A percentile compares a stretch with the other conserved stretches of the same genome.
Conservation (phyloP, 2,888 invertebrate genomes). For the Brachylomia viminalis region DNA sequence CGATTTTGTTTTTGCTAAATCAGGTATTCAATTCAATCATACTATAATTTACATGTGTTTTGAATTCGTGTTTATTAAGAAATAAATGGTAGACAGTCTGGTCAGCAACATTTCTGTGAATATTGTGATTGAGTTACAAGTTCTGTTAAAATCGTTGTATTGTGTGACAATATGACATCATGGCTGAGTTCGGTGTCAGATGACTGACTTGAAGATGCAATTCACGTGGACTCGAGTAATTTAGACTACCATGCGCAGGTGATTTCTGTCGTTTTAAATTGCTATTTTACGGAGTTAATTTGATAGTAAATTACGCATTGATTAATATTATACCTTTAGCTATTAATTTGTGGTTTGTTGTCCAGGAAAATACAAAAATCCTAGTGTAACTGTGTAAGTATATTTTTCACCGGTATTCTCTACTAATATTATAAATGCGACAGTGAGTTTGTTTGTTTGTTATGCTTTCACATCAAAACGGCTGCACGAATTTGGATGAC, state of each 20-base stretch:
- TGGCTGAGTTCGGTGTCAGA: constrained; percentile 16
- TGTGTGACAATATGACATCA: constrained; percentile 51
- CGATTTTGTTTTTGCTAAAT: background rate
- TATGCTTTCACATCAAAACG: too few relatives aligned
- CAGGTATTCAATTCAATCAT: background rate
- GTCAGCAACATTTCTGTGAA: constrained; percentile 36
- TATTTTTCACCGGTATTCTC: too few relatives aligned
- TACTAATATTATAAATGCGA: too few relatives aligned
- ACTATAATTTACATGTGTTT: too few relatives aligned
- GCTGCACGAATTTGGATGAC: too few relatives aligned
- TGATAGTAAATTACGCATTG: background rate
- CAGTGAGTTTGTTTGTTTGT: too few relatives aligned
- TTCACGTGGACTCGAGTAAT: constrained; percentile 1
- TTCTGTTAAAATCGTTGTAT: constrained; percentile 33
- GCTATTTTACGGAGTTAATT: background rate
- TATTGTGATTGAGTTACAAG: constrained; percentile 48
- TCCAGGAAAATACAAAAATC: too few relatives aligned
- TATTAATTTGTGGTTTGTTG: too few relatives aligned
- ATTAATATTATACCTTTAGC: too few relatives aligned
- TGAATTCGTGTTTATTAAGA: too few relatives aligned
- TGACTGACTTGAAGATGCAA: constrained; percentile 40
- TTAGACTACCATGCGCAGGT: background rate
- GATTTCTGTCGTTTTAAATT: background rate
- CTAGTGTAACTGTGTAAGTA: too few relatives aligned
- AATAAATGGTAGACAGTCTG: background rate